These are phyloP conservation scores for Drosophila borealis DNA, from an alignment of 2,888 invertebrate species.

Conservation along the genomic window DNA sequence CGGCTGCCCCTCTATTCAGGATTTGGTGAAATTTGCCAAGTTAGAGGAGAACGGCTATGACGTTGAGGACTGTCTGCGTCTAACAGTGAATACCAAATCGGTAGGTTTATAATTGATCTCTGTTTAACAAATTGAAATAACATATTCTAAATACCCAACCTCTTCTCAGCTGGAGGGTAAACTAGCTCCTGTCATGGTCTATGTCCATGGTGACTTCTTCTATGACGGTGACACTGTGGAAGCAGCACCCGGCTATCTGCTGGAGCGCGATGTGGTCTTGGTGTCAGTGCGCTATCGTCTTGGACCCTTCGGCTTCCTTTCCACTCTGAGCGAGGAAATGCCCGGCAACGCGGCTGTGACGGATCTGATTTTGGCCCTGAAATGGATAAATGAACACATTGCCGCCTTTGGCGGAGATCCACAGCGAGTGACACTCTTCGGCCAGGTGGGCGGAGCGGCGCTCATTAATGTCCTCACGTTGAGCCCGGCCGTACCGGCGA, in stretches of 20 bases:
- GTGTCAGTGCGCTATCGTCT: slow-evolving; percentile 86
- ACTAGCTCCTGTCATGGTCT: slow-evolving; percentile 84
- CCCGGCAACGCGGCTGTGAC: slow-evolving; percentile 86
- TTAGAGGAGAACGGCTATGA: slow-evolving; percentile 69
- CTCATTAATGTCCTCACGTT: slow-evolving; percentile 85
- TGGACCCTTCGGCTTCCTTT: slow-evolving; percentile 86
- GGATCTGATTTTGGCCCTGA: slow-evolving; percentile 86
- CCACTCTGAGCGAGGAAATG: slow-evolving; percentile 85
- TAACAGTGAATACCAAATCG: slow-evolving; percentile 81
- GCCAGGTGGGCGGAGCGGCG: slow-evolving; percentile 86
- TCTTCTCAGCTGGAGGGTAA: slow-evolving; percentile 64
- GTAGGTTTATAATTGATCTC: slow-evolving; percentile 56
- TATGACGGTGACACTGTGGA: slow-evolving; percentile 82
- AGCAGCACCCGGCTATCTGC: slow-evolving; percentile 83
- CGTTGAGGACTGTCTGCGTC: slow-evolving; percentile 82
- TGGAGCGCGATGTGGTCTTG: slow-evolving; percentile 85
- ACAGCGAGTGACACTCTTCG: slow-evolving; percentile 85
- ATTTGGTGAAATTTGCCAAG: slow-evolving; percentile 57
- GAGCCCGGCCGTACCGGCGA: slow-evolving; percentile 84
- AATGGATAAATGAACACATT: slow-evolving; percentile 86
- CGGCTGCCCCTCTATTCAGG: slow-evolving; percentile 82
- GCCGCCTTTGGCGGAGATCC: slow-evolving; percentile 86
- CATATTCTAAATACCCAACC: neutral
- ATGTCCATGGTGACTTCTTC: slow-evolving; percentile 85
- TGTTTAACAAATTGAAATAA: no score